phyloP scores from a whole-genome alignment of 2,113 vertebrate species.

The Carollia perspicillata region DNA sequence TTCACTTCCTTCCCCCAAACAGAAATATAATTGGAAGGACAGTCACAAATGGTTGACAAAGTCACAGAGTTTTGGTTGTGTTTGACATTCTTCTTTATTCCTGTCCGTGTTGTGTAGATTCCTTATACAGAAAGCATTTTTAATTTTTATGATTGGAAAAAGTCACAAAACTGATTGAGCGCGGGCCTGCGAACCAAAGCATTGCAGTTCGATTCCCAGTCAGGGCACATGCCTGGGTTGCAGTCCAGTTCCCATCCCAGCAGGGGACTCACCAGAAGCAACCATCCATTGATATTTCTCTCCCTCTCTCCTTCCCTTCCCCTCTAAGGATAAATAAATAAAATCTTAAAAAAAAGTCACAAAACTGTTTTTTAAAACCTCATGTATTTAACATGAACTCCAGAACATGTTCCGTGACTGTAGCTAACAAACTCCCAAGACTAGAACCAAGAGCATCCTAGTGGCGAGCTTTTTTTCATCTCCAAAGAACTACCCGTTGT shows the following conservation, averaged over 20 bases:
- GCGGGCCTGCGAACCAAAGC: no score
- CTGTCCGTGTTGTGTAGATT: not conserved
- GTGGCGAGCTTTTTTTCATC: not conserved
- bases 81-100: conserved; percentile 5
- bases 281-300: no score
- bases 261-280: no score
- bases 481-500: not conserved
- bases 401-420: not conserved
- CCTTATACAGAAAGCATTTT: not conserved
- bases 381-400: conserved; percentile 20
- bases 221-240: no score
- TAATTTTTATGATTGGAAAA: not conserved
- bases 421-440: not conserved
- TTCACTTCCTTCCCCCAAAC: not conserved
- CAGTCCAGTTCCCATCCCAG: no score
- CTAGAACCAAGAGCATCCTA: not conserved
- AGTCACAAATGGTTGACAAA: not conserved
- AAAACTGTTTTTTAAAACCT: not conserved
- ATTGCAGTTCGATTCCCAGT: no score
- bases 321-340: no score
- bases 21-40: not conserved
- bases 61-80: not conserved
- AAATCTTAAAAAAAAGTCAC: not conserved
- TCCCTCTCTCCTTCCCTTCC: no score
- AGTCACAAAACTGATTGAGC: not conserved